Evolutionary conservation across 2,888 invertebrate species (phyloP), one percentile per base, ranked within the genome.

Genomic region (Oxytorus armatus): DNA sequence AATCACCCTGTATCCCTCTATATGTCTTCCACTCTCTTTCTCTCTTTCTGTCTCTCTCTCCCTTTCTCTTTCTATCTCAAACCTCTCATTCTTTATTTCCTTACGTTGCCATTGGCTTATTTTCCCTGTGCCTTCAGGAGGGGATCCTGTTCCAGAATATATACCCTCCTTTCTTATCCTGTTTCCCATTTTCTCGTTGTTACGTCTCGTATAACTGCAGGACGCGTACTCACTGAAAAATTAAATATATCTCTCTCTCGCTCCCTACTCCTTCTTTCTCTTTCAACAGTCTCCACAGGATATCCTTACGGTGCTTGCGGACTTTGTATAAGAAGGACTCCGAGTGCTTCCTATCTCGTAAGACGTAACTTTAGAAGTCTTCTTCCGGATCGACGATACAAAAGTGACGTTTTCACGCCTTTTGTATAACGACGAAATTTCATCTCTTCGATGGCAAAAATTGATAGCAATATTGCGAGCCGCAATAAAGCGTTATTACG

Each of bases 221-320:
- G 42, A 66, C 66, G 42, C 44, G 66, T 66, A 68, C 25, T 51
- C 66, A 57, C 69, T 80, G 81, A 83, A 82, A 83, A 80, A 83
- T 83, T 83, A 80, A 80, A 83, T 80, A 76, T 76, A 51, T 66
- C 29, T 23, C 36, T 10, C 47, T 72, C 10, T 59, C 11, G 39
- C 51, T 29, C 42, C 10, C 42, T 42, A 2, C 49, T 49, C 3
- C 21, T 49, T 16, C 49, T 36, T 16, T 36, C 75, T 36, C 44
- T n/a, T n/a, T n/a, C n/a, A n/a, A 16, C n/a, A 51, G 14, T 36
- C 70, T 70, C 59, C 57, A 51, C 68, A 11, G 25, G 69, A 63
- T 25, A 36, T 69, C 69, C 55, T 39, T 61, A 16, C 51, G 29
- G 57, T 65, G 16, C 39, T n/a, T 21, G 61, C 39, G 25, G 57